These are phyloP conservation scores for Rana temporaria DNA, from an alignment of 2,113 vertebrate genomes.

Conservation along the genomic window DNA sequence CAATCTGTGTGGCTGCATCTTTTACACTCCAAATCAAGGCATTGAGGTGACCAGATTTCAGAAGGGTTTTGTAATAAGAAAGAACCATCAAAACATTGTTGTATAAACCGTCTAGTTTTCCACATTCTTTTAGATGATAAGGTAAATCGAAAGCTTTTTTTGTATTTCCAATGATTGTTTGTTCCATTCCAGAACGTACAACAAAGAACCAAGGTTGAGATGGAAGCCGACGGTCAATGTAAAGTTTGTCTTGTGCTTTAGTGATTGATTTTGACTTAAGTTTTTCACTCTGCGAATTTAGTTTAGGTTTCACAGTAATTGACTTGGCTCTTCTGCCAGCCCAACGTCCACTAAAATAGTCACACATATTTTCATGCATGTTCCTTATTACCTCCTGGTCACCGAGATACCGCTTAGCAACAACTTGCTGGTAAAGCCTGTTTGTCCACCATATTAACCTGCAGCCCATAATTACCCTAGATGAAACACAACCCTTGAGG, in stretches of 20 bases:
- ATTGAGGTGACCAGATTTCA: constrained; percentile 64
- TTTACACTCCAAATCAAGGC: constrained; percentile 71
- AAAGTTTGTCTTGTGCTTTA: constrained; percentile 32
- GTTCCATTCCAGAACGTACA: neutral
- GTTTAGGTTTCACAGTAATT: constrained; percentile 39
- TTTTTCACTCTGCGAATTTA: constrained; percentile 6
- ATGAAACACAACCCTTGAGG: constrained; percentile 69
- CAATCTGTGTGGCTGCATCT: constrained; percentile 45
- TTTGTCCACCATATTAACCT: constrained; percentile 73
- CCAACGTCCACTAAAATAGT: constrained; percentile 72
- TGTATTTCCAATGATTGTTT: constrained; percentile 59
- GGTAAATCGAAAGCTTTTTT: constrained; percentile 74
- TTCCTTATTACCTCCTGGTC: constrained; percentile 54
- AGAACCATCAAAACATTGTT: constrained; percentile 65
- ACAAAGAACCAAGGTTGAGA: constrained; percentile 70
- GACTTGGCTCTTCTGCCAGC: constrained; percentile 64
- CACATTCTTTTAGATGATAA: constrained; percentile 71
- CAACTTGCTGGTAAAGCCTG: constrained; percentile 72
- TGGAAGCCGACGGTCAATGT: constrained; percentile 63
- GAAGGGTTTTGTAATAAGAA: constrained; percentile 72
- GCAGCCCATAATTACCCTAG: constrained; percentile 61
- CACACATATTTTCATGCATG: constrained; percentile 67
- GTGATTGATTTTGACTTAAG: neutral
- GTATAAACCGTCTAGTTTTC: constrained; percentile 66
- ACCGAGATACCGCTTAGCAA: constrained; percentile 68